Conservation (phyloP, 2,888 invertebrate species). For the Ceratothoa steindachneri region DNA sequence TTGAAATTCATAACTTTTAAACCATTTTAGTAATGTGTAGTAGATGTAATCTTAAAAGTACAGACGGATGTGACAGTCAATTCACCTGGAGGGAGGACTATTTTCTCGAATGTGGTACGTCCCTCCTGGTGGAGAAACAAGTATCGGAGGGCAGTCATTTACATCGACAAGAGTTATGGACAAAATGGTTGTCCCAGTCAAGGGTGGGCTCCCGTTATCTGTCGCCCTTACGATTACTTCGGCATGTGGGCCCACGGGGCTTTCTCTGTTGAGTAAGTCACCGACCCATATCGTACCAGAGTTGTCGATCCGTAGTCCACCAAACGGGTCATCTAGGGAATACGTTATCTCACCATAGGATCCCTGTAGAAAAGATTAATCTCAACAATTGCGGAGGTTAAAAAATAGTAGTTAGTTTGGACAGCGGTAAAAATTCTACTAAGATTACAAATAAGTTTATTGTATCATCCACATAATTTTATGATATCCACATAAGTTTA, state of each 20-base stretch:
- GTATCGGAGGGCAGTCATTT: conserved; percentile 33
- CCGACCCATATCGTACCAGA: not conserved
- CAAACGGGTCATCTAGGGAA: not conserved
- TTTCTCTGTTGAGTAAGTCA: not conserved
- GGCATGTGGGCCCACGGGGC: not conserved
- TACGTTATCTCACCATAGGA: not conserved
- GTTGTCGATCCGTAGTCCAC: not conserved
- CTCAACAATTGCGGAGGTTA: too few species aligned
- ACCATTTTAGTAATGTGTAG: too few species aligned
- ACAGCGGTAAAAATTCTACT: too few species aligned
- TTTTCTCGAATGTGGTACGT: not conserved
- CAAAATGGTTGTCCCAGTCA: conserved; percentile 35
- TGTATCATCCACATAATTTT: too few species aligned
- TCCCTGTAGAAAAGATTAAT: not conserved
- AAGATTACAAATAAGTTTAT: too few species aligned
- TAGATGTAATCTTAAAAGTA: too few species aligned
- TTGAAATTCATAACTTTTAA: too few species aligned
- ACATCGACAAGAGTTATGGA: conserved; percentile 30
- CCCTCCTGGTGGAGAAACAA: not conserved
- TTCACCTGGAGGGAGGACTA: not conserved
- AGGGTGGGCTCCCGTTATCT: conserved; percentile 30
- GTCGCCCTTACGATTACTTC: conserved; percentile 18
- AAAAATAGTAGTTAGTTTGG: too few species aligned
- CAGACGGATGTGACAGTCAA: too few species aligned
- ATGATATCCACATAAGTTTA: too few species aligned